Evolutionary conservation across 2,113 vertebrate genomes (phyloP).

Genomic region (Gambusia affinis): DNA sequence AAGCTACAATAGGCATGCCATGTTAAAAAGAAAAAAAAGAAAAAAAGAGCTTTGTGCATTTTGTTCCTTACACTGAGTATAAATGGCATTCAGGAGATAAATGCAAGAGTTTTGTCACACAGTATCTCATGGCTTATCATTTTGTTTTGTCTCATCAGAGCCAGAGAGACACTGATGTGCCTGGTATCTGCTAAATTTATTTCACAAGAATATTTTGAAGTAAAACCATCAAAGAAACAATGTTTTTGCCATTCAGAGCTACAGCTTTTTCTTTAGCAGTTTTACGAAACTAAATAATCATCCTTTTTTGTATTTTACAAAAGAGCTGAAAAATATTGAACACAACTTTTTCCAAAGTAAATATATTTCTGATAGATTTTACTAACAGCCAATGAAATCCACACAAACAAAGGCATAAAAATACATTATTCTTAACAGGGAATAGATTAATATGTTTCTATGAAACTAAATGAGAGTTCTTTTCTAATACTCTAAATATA

Average conservation of each 20-base stretch:
- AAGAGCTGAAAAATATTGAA: too few species aligned
- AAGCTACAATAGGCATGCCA: conserved; percentile 66
- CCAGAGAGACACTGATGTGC: conserved; percentile 2
- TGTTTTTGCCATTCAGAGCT: background rate
- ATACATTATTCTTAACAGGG: too few species aligned
- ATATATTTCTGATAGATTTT: too few species aligned
- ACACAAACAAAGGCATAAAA: too few species aligned
- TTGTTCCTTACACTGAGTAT: conserved; percentile 41
- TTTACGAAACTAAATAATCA: too few species aligned
- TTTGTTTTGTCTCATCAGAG: conserved; percentile 15
- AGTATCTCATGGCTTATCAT: conserved; percentile 10
- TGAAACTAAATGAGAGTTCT: background rate
- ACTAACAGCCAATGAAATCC: too few species aligned
- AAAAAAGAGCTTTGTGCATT: conserved; percentile 53
- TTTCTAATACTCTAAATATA: conserved; percentile 25
- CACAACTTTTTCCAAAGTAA: too few species aligned
- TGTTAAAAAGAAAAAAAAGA: conserved; percentile 63
- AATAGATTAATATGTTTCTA: too few species aligned
- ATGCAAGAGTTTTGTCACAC: conserved; percentile 28
- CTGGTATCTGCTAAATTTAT: conserved; percentile 11
- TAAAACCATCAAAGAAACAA: conserved; percentile 3
- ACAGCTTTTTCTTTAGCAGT: too few species aligned
- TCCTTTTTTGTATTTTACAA: too few species aligned
- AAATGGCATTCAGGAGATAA: conserved; percentile 34
- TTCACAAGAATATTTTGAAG: conserved; percentile 22